A percentile compares a stretch with the other conserved stretches of the same genome.
Evolutionary conservation across 2,797 vertebrate genomes (phyloP).

Genomic region (Philypnodon macrostomus): DNA sequence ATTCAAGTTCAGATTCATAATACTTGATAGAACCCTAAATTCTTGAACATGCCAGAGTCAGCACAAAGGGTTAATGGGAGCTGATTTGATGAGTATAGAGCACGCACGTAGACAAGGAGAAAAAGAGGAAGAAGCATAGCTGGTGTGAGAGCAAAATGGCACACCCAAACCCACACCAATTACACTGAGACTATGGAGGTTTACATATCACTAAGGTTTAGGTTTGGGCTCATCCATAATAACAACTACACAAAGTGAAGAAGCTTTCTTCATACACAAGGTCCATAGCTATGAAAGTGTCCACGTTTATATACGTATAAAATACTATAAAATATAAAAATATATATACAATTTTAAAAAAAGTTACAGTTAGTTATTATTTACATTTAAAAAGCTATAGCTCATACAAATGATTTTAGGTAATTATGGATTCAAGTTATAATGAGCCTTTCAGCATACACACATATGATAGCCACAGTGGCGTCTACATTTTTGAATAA

Average conservation of each 20-base stretch:
- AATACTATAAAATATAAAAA: neutral
- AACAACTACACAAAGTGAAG: constrained; percentile 1
- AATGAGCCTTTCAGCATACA: neutral
- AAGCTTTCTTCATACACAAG: too few species aligned
- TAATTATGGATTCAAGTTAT: too few species aligned
- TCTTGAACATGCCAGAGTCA: constrained; percentile 9
- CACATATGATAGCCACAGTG: too few species aligned
- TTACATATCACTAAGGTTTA: constrained; percentile 3
- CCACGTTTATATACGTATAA: neutral
- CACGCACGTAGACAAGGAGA: constrained; percentile 22
- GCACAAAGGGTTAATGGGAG: constrained; percentile 22
- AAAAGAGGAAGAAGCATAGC: constrained; percentile 62
- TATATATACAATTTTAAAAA: neutral
- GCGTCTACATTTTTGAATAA: neutral
- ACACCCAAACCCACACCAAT: constrained; percentile 49
- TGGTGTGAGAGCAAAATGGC: constrained; percentile 36
- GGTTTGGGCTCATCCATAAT: constrained; percentile 3
- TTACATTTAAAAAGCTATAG: too few species aligned
- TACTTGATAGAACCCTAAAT: neutral
- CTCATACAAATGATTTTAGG: too few species aligned
- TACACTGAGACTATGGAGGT: constrained; percentile 35
- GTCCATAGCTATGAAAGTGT: too few species aligned
- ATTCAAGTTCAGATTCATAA: neutral
- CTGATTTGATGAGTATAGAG: constrained; percentile 12
- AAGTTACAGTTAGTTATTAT: too few species aligned